Evolutionary conservation across 2,113 vertebrate species (phyloP).

Genomic region (Odontesthes bonariensis): DNA sequence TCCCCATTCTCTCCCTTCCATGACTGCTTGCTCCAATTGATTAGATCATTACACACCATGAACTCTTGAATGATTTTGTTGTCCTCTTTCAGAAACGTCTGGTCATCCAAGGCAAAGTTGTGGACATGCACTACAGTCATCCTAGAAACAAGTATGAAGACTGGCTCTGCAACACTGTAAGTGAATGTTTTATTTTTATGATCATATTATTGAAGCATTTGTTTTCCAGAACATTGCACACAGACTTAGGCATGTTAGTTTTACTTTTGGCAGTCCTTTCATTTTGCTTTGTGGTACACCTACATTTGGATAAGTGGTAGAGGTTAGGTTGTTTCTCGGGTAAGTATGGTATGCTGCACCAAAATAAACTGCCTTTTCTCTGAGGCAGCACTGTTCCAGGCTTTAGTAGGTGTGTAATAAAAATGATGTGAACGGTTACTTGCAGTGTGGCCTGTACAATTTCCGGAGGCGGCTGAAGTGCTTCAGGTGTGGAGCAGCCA

Average conservation of each 20-base stretch:
- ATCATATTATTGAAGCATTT: conserved; percentile 12
- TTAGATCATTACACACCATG: conserved; percentile 69
- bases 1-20: conserved; percentile 87
- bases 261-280: conserved; percentile 32
- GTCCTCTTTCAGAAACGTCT: conserved; percentile 97
- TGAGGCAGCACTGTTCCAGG: conserved; percentile 72
- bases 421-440: conserved; percentile 85
- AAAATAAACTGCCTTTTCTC: conserved; percentile 68
- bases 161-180: conserved; percentile 99
- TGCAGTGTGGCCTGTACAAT: conserved; percentile 99
- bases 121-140: conserved; percentile 99
- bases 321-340: conserved; percentile 61
- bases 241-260: conserved; percentile 23
- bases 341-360: conserved; percentile 72
- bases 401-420: conserved; percentile 81
- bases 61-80: conserved; percentile 82
- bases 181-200: conserved; percentile 41
- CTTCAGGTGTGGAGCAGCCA: conserved; percentile 98
- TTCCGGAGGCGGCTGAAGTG: conserved; percentile 99
- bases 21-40: conserved; percentile 93
- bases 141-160: conserved; percentile 98
- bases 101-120: conserved; percentile 94
- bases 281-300: conserved; percentile 30
- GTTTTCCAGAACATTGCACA: conserved; percentile 21
- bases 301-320: conserved; percentile 38